These are phyloP conservation scores for Drosophila conformis DNA, from an alignment of 2,888 invertebrate genomes.

Conservation along the genomic window DNA sequence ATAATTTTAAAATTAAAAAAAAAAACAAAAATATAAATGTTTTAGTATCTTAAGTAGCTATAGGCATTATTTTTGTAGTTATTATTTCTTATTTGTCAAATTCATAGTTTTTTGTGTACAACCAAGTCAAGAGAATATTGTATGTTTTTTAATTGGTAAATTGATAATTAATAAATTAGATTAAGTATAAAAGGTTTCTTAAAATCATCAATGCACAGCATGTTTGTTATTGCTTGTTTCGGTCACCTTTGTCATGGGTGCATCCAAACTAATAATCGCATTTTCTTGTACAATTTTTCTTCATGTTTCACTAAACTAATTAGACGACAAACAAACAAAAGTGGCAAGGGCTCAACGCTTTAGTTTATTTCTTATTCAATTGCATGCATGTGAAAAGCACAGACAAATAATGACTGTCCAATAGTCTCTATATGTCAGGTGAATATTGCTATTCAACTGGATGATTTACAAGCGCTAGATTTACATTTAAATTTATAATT, in stretches of 20 bases:
- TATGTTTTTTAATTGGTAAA: neutral
- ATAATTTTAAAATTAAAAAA: no score
- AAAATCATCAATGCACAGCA: neutral
- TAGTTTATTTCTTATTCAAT: constrained; percentile 32
- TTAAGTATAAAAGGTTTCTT: neutral
- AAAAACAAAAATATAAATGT: no score
- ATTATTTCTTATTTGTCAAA: neutral
- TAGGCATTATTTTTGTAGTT: neutral
- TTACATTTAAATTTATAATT: neutral
- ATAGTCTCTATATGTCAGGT: neutral
- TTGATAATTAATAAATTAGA: neutral
- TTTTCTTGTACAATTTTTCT: constrained; percentile 29
- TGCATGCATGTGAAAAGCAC: constrained; percentile 3
- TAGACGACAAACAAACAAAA: constrained; percentile 43
- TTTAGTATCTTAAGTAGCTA: neutral
- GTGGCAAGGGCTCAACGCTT: constrained; percentile 14
- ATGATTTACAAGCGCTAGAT: neutral
- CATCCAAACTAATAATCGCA: constrained; percentile 27
- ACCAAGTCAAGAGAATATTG: neutral
- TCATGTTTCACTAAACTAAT: constrained; percentile 51
- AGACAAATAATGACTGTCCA: neutral
- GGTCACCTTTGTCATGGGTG: neutral
- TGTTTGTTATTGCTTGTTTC: neutral
- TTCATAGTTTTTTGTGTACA: no score
- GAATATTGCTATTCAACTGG: neutral